These are phyloP conservation scores for Colinus virginianus DNA, from an alignment of 2,113 vertebrate genomes.

Conservation along the genomic window DNA sequence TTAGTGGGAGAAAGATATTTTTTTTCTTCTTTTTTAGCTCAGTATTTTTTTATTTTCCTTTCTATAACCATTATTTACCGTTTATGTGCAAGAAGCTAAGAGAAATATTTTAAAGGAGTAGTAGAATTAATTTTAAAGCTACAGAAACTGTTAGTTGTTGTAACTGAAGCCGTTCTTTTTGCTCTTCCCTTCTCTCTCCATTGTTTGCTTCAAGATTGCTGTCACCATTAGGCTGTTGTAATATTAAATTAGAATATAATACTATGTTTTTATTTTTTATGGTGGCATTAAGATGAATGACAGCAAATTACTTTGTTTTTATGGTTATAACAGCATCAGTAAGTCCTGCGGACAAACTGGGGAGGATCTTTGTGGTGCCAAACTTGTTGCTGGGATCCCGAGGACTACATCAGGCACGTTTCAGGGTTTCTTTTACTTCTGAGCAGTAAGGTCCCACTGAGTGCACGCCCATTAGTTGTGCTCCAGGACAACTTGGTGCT, in stretches of 20 bases:
- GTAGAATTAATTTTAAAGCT: conserved; percentile 12
- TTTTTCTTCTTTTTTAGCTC: background rate
- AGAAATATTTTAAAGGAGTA: background rate
- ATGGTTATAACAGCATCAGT: background rate
- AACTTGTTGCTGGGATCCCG: background rate
- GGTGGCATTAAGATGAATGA: background rate
- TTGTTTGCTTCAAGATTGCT: background rate
- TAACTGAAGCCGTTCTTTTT: conserved; percentile 37
- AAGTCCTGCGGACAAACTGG: background rate
- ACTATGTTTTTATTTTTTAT: background rate
- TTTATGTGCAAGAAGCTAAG: background rate
- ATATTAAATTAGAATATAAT: background rate
- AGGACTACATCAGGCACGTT: background rate
- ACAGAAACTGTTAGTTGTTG: conserved; percentile 27
- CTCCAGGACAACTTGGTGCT: background rate
- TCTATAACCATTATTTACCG: background rate
- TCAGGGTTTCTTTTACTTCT: background rate
- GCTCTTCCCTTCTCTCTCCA: background rate
- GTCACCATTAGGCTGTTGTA: background rate
- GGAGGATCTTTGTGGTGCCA: background rate
- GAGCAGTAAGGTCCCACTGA: background rate
- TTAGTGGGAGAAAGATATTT: background rate
- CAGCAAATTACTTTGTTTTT: background rate
- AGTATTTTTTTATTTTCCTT: background rate
- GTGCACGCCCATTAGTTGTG: background rate